phyloP scores from a whole-genome alignment of 2,113 vertebrate species.

The Ursus arctos region DNA sequence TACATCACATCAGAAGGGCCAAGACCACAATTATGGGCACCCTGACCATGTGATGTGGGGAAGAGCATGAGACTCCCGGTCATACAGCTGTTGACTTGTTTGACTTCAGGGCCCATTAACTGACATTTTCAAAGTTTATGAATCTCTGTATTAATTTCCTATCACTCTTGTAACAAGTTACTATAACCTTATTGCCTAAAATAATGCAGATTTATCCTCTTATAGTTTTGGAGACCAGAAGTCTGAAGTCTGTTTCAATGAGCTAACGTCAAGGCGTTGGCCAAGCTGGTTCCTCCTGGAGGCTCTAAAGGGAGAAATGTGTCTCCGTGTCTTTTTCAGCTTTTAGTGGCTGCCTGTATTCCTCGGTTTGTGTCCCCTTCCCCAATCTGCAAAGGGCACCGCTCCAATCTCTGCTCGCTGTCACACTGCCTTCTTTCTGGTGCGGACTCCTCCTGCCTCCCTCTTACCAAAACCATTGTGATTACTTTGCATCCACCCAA shows the following conservation, averaged over 20 bases:
- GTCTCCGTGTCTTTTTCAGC: not conserved
- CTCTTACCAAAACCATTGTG: not conserved
- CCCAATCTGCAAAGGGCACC: not conserved
- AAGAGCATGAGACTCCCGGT: not conserved
- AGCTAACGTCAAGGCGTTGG: not conserved
- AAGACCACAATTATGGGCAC: not conserved
- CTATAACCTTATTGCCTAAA: not conserved
- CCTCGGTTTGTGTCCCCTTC: not conserved
- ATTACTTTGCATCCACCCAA: not conserved
- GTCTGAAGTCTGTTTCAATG: not conserved
- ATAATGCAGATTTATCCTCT: not conserved
- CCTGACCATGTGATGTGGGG: accelerated
- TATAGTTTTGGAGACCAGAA: not conserved
- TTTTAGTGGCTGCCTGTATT: not conserved
- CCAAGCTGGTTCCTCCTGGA: not conserved
- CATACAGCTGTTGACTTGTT: not conserved
- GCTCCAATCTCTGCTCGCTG: not conserved
- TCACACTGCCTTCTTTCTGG: not conserved
- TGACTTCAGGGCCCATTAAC: not conserved
- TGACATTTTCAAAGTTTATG: not conserved
- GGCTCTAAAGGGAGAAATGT: not conserved
- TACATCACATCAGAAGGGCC: not conserved
- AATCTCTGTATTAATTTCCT: not conserved
- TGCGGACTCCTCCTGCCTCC: not conserved
- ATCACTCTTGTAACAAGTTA: not conserved